phyloP scores from a whole-genome alignment of 2,888 invertebrate genomes.

The Auanema freiburgensis region DNA sequence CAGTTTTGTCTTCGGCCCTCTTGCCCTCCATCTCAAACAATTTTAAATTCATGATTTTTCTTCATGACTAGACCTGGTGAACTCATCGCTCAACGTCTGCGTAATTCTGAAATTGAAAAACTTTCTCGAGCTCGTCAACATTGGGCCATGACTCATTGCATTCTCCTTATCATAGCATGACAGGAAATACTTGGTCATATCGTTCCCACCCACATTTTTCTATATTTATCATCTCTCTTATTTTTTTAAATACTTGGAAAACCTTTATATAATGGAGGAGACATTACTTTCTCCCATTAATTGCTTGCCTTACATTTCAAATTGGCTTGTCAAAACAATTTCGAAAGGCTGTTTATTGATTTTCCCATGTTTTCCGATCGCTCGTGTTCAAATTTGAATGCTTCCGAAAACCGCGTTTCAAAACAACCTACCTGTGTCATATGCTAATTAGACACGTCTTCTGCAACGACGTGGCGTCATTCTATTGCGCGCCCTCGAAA shows the following conservation, averaged over 20 bases:
- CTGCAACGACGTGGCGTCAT: no score
- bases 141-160: background rate
- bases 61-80: constrained; percentile 1
- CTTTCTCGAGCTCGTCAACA: background rate
- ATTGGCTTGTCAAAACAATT: constrained; percentile 2
- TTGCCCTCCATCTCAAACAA: no score
- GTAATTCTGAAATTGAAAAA: no score
- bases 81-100: no score
- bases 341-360: no score
- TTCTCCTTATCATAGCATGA: constrained; percentile 1
- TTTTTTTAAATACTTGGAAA: background rate
- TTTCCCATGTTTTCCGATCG: no score
- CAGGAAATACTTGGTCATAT: constrained; percentile 5
- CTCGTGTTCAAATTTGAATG: no score
- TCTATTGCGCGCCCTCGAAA: no score
- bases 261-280: background rate
- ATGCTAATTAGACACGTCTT: no score
- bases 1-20: no score
- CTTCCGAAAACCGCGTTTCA: no score
- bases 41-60: background rate
- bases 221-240: background rate
- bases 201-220: background rate
- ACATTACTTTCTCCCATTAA: background rate
- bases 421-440: no score
- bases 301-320: background rate